Percentiles rank a stretch among this genome's conserved stretches.
phyloP scores from a whole-genome alignment of 1,140 invertebrate genomes.

The Musca vetustissima region DNA sequence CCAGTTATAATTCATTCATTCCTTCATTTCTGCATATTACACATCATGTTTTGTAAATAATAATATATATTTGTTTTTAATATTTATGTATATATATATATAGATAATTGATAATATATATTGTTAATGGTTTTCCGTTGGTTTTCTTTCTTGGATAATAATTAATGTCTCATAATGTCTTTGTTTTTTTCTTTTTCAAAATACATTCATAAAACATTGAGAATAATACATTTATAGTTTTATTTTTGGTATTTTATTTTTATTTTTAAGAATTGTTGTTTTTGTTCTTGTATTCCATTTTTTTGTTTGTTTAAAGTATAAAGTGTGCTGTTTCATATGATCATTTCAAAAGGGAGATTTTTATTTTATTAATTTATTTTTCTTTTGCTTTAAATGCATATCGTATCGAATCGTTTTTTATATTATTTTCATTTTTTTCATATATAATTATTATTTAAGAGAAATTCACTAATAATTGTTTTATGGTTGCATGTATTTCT shows the following conservation, averaged over 20 bases:
- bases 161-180: too few relatives aligned
- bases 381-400: background rate
- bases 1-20: too few relatives aligned
- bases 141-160: too few relatives aligned
- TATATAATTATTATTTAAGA: slow-evolving; percentile 3
- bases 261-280: background rate
- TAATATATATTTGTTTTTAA: too few relatives aligned
- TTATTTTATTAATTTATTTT: background rate
- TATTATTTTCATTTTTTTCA: background rate
- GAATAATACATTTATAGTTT: slow-evolving; percentile 10
- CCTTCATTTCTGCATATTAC: too few relatives aligned
- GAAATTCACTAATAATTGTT: too few relatives aligned
- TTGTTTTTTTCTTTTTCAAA: background rate
- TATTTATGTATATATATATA: too few relatives aligned
- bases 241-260: too few relatives aligned
- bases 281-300: slow-evolving; percentile 2
- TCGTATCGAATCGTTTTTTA: background rate
- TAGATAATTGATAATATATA: too few relatives aligned
- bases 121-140: too few relatives aligned
- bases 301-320: background rate
- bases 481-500: too few relatives aligned
- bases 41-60: too few relatives aligned
- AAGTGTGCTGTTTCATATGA: slow-evolving; percentile 21
- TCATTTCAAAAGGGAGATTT: slow-evolving; percentile 1
- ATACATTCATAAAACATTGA: slow-evolving; percentile 19